These are phyloP conservation scores for Lepidonotus clava DNA, from an alignment of 2,888 invertebrate species.

Conservation along the genomic window DNA sequence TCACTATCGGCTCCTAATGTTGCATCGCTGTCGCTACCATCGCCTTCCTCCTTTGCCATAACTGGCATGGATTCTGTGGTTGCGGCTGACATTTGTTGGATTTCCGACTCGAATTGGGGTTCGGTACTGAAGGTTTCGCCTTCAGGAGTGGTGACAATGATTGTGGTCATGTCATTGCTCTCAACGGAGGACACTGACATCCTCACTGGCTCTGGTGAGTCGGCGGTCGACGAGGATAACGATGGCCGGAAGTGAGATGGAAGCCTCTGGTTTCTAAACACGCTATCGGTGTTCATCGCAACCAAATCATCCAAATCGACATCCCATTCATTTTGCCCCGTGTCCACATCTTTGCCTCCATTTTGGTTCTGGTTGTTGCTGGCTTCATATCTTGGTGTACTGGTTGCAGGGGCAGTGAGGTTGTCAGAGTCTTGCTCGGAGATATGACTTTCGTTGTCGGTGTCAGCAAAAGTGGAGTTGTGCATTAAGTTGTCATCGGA, in stretches of 20 bases:
- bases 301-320: constrained; percentile 15
- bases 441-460: constrained; percentile 1
- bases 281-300: constrained; percentile 22
- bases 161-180: not conserved
- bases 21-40: constrained; percentile 47
- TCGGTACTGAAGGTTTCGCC: not conserved
- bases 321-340: not conserved
- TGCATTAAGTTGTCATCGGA: constrained; percentile 34
- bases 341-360: too few species aligned
- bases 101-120: not conserved
- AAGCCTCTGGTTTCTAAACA: not conserved
- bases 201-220: not conserved
- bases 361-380: not conserved
- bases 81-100: not conserved
- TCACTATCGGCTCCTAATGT: constrained; percentile 6
- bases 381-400: not conserved
- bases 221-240: not conserved
- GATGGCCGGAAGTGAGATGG: not conserved
- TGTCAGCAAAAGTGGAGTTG: constrained; percentile 8
- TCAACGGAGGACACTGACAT: constrained; percentile 27
- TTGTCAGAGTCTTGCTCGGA: constrained; percentile 6
- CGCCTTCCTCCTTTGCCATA: not conserved
- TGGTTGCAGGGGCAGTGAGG: not conserved
- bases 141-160: constrained; percentile 11
- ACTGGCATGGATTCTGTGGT: too few species aligned